Conservation (phyloP, 2,797 vertebrate genomes). For the Mionectes olivaceus region DNA sequence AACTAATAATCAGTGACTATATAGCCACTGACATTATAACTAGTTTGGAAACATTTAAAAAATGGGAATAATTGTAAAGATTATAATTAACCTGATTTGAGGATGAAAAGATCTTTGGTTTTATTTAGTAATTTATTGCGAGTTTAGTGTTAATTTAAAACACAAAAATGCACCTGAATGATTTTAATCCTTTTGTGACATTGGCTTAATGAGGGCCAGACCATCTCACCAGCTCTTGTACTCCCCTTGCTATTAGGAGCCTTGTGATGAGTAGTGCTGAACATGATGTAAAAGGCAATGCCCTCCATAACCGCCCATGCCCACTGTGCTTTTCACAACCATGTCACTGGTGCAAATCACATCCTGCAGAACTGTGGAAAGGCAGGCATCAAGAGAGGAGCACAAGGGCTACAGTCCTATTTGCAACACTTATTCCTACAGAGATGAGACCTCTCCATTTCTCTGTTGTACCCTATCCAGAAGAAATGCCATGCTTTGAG, state of each 20-base stretch:
- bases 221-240: neutral
- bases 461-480: neutral
- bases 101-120: neutral
- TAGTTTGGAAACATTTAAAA: neutral
- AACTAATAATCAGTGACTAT: neutral
- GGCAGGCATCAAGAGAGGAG: neutral
- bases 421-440: neutral
- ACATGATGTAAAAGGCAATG: neutral
- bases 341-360: fast-evolving
- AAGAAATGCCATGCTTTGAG: neutral
- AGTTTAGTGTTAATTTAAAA: conserved; percentile 14
- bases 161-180: neutral
- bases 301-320: neutral
- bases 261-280: neutral
- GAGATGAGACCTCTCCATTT: neutral
- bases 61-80: neutral
- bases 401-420: neutral
- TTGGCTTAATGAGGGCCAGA: neutral
- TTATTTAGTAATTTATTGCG: conserved; percentile 6
- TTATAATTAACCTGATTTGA: neutral
- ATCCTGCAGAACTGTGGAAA: neutral
- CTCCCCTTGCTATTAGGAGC: neutral
- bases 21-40: neutral
- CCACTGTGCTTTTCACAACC: neutral
- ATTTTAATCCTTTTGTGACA: neutral